Evolutionary conservation across 2,113 vertebrate species (phyloP), one percentile per base, ranked within the genome.

Genomic region (Apodemus speciosus): DNA sequence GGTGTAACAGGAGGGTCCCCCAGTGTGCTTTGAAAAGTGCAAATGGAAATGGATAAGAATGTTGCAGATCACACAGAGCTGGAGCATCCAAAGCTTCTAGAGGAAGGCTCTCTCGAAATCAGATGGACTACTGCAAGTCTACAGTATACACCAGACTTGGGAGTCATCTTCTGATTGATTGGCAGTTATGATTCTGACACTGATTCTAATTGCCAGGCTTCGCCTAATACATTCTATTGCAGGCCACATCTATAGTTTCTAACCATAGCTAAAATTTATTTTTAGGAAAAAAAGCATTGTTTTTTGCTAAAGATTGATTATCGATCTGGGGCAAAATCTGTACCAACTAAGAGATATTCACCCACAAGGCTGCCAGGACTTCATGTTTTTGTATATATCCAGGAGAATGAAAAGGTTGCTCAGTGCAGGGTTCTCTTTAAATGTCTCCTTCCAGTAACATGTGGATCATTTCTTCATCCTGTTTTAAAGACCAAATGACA

Each of bases 61-160:
- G 53, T 18, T 25, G 27, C 6, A 6, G 4, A 15, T 32, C 6
- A 5, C 30, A 10, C 4, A 7, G 23, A 30, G 21, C 43, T 32
- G 10, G 25, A 60, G 2, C 11, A 8, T 64, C 16, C 43, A 38
- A 27, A 8, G 0, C 38, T 62, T 91, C 18, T 16, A 58, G 32
- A 21, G 56, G 0, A 20, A 6, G 23, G 13, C 8, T 40, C 9
- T 75, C 35, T 43, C n/a, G 1, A 1, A 14, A 32, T 53, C 35
- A 46, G 35, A 40, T 2, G 10, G 4, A 32, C 9, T 6, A 21
- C 4, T 46, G 0, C 64, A 43, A 53, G 27, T 14, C 11, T 27
- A 40, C 8, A 25, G 3, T 1, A 1, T 3, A 40, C 5, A 8
- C 5, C 14, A 4, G 6, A 40, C 25, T 25, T 8, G 2, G 46